These are phyloP conservation scores for Malacosoma neustria DNA, from an alignment of 2,888 invertebrate species.

Conservation along the genomic window DNA sequence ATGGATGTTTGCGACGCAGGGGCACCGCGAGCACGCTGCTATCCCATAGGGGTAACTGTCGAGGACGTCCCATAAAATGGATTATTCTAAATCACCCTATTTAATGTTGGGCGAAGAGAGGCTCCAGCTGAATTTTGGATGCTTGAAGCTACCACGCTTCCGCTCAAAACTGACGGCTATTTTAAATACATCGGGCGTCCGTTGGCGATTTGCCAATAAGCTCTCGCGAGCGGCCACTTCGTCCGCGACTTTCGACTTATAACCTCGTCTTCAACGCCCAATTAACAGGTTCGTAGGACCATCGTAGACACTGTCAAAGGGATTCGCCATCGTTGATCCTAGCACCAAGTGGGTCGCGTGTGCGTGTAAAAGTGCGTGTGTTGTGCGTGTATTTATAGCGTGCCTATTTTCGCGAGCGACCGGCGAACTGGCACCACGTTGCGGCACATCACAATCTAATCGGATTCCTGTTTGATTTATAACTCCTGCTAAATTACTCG, in stretches of 20 bases:
- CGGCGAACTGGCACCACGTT: neutral
- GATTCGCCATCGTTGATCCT: neutral
- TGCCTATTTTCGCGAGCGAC: conserved; percentile 15
- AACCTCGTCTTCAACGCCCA: neutral
- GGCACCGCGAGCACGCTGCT: no score
- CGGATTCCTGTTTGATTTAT: neutral
- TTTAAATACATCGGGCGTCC: conserved; percentile 19
- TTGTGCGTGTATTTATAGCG: conserved; percentile 12
- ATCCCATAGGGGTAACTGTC: no score
- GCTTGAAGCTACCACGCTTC: conserved; percentile 6
- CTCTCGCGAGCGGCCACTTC: neutral
- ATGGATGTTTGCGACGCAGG: no score
- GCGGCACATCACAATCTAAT: neutral
- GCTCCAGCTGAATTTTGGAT: neutral
- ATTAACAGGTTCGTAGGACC: neutral
- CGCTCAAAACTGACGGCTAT: conserved; percentile 12
- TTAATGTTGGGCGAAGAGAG: no score
- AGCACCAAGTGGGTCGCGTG: conserved; percentile 5
- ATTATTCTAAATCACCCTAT: no score
- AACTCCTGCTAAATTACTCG: neutral
- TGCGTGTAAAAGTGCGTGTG: neutral
- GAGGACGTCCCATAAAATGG: no score
- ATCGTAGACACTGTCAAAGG: neutral
- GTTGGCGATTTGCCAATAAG: conserved; percentile 23
- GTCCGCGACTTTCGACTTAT: neutral